Base-by-base conservation (phyloP, 2,113 vertebrate genomes). In the Ammodytes dubius region DNA sequence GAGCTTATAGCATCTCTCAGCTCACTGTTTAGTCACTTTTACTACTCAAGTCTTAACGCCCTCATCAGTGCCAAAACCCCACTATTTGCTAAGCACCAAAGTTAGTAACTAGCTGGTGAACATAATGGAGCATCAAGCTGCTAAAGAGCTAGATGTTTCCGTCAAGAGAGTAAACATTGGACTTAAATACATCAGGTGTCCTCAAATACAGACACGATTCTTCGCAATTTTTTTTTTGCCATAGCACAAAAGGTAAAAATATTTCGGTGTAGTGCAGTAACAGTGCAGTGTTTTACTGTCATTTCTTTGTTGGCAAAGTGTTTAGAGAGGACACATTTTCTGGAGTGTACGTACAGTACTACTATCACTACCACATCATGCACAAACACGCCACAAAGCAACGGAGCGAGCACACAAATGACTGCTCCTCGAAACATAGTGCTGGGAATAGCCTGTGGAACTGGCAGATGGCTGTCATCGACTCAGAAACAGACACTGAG, bases 401-500 rank as follows among this genome's bases (percentile, higher is more conserved):
- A 56, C 74, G 57, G 54, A 58, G 45, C 45, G 7, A 71, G 67
- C 49, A 43, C 77, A 64, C 64, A 39, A 69, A 72, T 58, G 69
- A 43, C 61, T 73, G 59, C 47, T 56, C 10, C 6, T 66, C 46
- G 35, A 74, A 39, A 64, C 60, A 27, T 59, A 46, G 78, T 14
- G 42, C 47, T 65, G 82, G 80, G 81, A 88, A 83, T 67, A 82
- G 85, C 78, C 80, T 6, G 46, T 88, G 79, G 87, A 86, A 89
- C 70, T 74, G 74, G 88, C 88, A 93, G 91, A 93, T 92, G 92
- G 90, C 89, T 84, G 88, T 83, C 91, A 89, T 88, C 57, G 45
- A 82, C 83, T 88, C 82, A 14, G 70, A 87, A 63, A 84, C 81
- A 86, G 82, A 72, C 78, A 63, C 42, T 4, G 61, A 69, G 63